Conservation (phyloP, 2,797 vertebrate species). For the Hipposideros larvatus region DNA sequence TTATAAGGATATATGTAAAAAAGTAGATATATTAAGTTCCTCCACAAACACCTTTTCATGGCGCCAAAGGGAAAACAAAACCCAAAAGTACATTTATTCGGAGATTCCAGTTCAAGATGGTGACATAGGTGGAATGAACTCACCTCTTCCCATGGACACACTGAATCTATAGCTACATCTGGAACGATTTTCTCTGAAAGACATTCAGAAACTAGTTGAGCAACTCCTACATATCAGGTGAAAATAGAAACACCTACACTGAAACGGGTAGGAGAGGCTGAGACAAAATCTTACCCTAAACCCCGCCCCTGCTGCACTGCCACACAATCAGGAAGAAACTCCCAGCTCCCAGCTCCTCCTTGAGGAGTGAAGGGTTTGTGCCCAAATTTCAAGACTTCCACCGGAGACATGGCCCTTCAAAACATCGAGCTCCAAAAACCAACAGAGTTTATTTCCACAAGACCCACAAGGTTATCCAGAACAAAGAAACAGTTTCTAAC, state of each 20-base stretch:
- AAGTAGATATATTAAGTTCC: not conserved
- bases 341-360: not conserved
- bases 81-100: not conserved
- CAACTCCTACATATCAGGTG: no score
- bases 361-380: not conserved
- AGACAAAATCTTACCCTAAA: no score
- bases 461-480: no score
- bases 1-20: not conserved
- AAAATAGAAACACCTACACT: no score
- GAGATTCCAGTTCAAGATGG: not conserved
- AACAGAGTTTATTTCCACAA: no score
- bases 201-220: not conserved
- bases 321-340: not conserved
- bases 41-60: not conserved
- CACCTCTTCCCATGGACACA: not conserved
- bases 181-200: not conserved
- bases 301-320: no score
- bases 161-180: not conserved
- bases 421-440: no score
- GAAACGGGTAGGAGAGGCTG: no score
- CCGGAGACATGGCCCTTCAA: not conserved
- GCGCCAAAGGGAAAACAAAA: not conserved
- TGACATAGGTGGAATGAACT: not conserved
- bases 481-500: no score
- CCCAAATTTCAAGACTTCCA: not conserved